A percentile compares a stretch with the other conserved stretches of the same genome.
These are phyloP conservation scores for Heterodera schachtii DNA, from an alignment of 1,140 invertebrate species.

Conservation along the genomic window DNA sequence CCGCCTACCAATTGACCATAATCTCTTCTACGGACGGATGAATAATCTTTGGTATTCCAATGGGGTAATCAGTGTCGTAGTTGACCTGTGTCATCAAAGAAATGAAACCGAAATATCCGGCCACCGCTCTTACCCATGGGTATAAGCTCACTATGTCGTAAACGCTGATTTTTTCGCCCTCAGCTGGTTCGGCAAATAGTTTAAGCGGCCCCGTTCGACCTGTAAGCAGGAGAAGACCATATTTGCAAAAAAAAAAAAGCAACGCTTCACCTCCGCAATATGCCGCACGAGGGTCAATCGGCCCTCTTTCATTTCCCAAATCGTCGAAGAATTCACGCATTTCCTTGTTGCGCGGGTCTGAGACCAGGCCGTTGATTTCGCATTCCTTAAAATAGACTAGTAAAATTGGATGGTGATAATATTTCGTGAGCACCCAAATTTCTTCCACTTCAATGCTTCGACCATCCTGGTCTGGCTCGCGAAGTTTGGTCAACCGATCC, in stretches of 20 bases:
- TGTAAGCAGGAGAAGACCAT: no score
- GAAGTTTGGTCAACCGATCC: no score
- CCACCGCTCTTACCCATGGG: background rate
- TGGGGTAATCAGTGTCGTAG: background rate
- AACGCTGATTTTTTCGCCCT: background rate
- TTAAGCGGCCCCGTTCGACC: constrained; percentile 5
- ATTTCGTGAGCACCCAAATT: background rate
- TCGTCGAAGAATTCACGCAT: no score
- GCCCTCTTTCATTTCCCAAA: background rate
- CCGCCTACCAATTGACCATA: background rate
- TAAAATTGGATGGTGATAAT: no score
- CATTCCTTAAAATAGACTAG: no score
- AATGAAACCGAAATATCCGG: no score
- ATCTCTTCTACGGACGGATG: background rate
- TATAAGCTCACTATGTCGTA: background rate
- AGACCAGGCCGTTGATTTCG: no score
- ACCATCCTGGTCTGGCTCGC: no score
- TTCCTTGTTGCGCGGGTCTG: no score
- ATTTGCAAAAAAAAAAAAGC: no score
- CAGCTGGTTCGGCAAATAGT: background rate
- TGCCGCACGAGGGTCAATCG: background rate
- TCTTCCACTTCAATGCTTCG: background rate
- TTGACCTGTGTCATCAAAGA: background rate
- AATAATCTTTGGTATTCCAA: background rate
- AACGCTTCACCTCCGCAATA: no score